Conservation (phyloP, 2,113 vertebrate genomes). For the Arvicanthis niloticus region DNA sequence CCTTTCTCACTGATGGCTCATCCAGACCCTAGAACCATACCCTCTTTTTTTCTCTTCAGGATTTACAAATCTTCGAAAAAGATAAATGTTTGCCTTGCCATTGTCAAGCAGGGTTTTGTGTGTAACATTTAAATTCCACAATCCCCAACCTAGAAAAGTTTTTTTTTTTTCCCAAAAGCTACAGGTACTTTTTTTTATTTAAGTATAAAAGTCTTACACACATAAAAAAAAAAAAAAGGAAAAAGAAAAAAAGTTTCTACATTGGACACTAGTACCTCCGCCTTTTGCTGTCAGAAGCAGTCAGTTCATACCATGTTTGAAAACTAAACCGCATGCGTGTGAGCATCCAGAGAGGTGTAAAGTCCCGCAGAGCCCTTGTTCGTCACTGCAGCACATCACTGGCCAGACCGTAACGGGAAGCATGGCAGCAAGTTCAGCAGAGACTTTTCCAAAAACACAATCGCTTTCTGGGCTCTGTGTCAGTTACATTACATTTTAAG, state of each 20-base stretch:
- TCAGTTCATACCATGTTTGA: constrained; percentile 49
- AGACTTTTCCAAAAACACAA: constrained; percentile 74
- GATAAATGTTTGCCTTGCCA: constrained; percentile 10
- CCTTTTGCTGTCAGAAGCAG: constrained; percentile 60
- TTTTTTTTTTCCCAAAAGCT: constrained; percentile 27
- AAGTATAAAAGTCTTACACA: constrained; percentile 75
- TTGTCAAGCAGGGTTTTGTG: constrained; percentile 58
- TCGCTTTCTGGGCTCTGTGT: constrained; percentile 76
- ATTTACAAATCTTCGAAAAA: constrained; percentile 52
- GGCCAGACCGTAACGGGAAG: constrained; percentile 77
- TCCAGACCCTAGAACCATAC: constrained; percentile 39
- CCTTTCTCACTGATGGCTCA: neutral
- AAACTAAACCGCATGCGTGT: constrained; percentile 73
- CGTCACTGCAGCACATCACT: constrained; percentile 78
- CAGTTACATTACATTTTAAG: constrained; percentile 82
- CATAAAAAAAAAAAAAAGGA: constrained; percentile 60
- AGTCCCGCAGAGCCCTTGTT: constrained; percentile 76
- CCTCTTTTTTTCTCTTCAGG: neutral
- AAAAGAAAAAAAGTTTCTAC: constrained; percentile 56
- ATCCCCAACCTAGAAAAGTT: constrained; percentile 56
- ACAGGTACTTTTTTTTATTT: constrained; percentile 71
- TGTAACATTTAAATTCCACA: constrained; percentile 53
- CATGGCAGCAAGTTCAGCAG: constrained; percentile 72
- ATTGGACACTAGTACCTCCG: constrained; percentile 49
- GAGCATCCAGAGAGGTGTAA: constrained; percentile 60